Conservation (phyloP, 1,140 invertebrate species). For the Lucilia sericata region DNA sequence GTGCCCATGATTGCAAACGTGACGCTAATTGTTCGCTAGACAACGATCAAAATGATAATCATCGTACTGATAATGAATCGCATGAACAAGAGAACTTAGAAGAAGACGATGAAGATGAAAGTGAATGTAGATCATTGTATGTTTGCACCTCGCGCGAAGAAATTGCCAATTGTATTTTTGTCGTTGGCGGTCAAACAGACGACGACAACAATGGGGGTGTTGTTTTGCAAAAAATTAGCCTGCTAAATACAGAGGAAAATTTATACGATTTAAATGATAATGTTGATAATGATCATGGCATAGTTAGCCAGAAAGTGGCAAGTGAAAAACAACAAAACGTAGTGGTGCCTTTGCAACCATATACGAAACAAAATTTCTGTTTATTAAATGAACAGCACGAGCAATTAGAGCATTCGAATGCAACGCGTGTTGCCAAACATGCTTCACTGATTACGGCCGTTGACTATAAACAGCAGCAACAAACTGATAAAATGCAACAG, state of each 20-base stretch:
- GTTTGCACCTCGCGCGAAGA: conserved; percentile 48
- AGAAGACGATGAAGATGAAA: conserved; percentile 57
- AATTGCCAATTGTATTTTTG: conserved; percentile 65
- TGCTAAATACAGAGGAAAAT: conserved; percentile 48
- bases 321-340: conserved; percentile 35
- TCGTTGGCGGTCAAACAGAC: conserved; percentile 63
- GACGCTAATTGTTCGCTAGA: conserved; percentile 12
- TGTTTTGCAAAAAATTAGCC: conserved; percentile 52
- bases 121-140: conserved; percentile 54
- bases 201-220: conserved; percentile 55
- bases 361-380: conserved; percentile 1
- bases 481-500: conserved; percentile 12
- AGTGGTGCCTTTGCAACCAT: conserved; percentile 13
- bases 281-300: conserved; percentile 38
- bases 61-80: neutral
- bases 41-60: neutral
- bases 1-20: conserved; percentile 41
- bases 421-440: conserved; percentile 19
- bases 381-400: neutral
- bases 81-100: neutral
- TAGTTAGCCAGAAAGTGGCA: conserved; percentile 50
- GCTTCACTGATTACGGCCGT: conserved; percentile 41
- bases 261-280: neutral
- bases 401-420: conserved; percentile 58
- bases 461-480: conserved; percentile 9